Conservation (phyloP, 2,888 invertebrate genomes). For the Hypselothyrea guttata region DNA sequence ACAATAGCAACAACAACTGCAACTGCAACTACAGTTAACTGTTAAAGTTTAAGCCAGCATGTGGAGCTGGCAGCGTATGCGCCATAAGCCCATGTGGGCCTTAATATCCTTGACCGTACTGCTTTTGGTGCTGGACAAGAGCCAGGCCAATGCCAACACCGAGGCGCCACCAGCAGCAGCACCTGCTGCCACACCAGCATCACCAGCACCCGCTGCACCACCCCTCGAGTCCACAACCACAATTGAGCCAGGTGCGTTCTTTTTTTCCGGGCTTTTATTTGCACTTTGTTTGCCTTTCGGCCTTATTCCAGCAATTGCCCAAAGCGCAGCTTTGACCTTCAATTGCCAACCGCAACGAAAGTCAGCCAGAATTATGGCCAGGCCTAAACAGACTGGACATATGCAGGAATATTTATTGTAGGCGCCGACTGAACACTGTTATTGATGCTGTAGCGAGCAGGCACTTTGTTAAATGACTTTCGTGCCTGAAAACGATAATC, state of each 20-base stretch:
- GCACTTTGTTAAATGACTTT: constrained; percentile 70
- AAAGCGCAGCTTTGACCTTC: constrained; percentile 42
- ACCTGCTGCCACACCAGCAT: background rate
- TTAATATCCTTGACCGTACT: constrained; percentile 74
- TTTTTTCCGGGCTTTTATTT: no score
- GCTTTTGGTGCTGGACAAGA: constrained; percentile 73
- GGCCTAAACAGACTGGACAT: background rate
- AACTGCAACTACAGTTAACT: constrained; percentile 6
- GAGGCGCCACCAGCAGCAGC: constrained; percentile 32
- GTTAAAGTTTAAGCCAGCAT: constrained; percentile 47
- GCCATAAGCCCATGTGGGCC: constrained; percentile 77
- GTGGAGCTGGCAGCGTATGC: constrained; percentile 72
- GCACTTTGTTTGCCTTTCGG: background rate
- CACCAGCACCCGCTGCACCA: constrained; percentile 29
- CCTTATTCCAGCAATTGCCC: constrained; percentile 21
- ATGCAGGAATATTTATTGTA: constrained; percentile 1
- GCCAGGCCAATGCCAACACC: constrained; percentile 72
- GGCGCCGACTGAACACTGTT: constrained; percentile 17
- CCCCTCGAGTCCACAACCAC: constrained; percentile 72
- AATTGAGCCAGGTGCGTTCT: constrained; percentile 75
- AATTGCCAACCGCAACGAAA: constrained; percentile 17
- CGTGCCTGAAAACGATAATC: constrained; percentile 58
- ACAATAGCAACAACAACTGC: background rate
- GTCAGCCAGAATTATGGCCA: constrained; percentile 36
- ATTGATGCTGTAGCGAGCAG: constrained; percentile 41